Evolutionary conservation across 2,113 vertebrate species (phyloP).

Genomic region (Perca schrenkii): DNA sequence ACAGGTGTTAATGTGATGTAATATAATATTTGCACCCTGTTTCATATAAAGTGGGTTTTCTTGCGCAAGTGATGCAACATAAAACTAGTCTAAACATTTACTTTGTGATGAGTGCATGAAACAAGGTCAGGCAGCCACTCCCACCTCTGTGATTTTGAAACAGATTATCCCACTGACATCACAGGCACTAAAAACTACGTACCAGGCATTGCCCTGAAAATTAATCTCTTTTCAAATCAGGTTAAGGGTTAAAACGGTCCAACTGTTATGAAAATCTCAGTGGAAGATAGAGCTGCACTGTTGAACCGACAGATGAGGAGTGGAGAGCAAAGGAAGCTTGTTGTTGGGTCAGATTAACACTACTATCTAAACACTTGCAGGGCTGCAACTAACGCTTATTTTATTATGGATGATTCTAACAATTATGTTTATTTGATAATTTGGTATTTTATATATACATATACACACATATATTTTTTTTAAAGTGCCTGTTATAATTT

Average conservation of each 20-base stretch:
- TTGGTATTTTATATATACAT: too few species aligned
- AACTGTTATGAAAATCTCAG: not conserved
- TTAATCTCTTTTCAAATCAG: conserved; percentile 55
- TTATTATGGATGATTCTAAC: too few species aligned
- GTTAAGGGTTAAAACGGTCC: not conserved
- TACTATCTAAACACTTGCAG: not conserved
- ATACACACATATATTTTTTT: too few species aligned
- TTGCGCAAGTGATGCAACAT: conserved; percentile 13
- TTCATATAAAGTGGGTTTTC: not conserved
- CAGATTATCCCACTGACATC: conserved; percentile 52
- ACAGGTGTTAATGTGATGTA: not conserved
- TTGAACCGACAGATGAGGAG: not conserved
- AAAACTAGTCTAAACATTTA: not conserved
- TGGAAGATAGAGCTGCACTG: not conserved
- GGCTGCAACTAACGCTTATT: not conserved
- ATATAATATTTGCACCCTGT: not conserved
- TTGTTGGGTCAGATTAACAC: not conserved
- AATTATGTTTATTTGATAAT: too few species aligned
- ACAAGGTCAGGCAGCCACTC: conserved; percentile 27
- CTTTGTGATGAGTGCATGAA: not conserved
- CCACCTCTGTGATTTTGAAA: conserved; percentile 26
- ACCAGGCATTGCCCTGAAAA: conserved; percentile 17
- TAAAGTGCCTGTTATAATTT: too few species aligned
- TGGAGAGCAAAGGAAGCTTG: not conserved
- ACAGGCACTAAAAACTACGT: not conserved